Percentiles rank a stretch among this genome's conserved stretches.
phyloP scores from a whole-genome alignment of 37 sponge, comb jelly and placozoan genomes.

The Agelas oroides region DNA sequence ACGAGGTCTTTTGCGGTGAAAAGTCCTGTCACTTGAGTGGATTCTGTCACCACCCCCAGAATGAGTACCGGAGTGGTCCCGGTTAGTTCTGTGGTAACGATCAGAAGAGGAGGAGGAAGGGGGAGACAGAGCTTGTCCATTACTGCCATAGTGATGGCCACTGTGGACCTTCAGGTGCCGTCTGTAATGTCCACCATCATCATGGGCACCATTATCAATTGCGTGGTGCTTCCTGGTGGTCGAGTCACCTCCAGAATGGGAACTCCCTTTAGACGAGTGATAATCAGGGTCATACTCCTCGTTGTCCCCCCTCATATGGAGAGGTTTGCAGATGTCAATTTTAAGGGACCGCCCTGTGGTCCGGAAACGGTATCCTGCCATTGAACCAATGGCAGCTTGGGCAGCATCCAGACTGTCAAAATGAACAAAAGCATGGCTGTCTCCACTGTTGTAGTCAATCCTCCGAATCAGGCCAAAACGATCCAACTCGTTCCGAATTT shows the following conservation, averaged over 20 bases:
- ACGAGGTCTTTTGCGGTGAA: constrained; percentile 21
- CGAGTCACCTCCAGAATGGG: too few relatives aligned
- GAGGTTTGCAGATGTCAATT: constrained; percentile 60
- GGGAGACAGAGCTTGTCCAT: not conserved
- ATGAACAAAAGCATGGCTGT: constrained; percentile 79
- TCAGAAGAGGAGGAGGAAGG: not conserved
- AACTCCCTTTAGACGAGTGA: not conserved
- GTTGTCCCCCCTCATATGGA: constrained; percentile 5
- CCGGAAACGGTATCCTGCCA: constrained; percentile 46
- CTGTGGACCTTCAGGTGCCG: too few relatives aligned
- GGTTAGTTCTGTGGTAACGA: not conserved
- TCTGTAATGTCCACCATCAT: not conserved
- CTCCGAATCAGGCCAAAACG: constrained; percentile 88
- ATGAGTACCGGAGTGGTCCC: not conserved
- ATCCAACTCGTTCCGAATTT: constrained; percentile 86
- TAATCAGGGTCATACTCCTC: constrained; percentile 37
- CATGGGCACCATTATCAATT: not conserved
- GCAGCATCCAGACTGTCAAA: constrained; percentile 85
- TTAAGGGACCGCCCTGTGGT: constrained; percentile 44
- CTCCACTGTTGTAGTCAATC: constrained; percentile 78
- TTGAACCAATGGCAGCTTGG: constrained; percentile 58
- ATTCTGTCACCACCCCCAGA: not conserved
- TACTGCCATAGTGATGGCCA: not conserved
- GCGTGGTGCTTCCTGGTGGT: too few relatives aligned
- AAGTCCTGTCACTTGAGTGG: not conserved